Conservation (phyloP, 1,140 invertebrate species). For the Neocloeon triangulifer region DNA sequence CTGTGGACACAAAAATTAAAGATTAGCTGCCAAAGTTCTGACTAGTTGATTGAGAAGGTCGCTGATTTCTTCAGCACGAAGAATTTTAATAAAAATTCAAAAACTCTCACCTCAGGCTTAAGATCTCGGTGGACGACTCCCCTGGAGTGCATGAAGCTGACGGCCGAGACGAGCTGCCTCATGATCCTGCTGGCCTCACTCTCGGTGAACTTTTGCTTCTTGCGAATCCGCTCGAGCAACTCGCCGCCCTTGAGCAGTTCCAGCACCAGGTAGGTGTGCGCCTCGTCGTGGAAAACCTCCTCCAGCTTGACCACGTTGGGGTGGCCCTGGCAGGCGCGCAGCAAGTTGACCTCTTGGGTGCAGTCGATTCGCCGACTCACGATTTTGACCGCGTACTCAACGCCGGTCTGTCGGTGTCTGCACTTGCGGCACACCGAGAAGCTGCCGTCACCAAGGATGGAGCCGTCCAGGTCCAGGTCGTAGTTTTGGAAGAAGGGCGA, state of each 20-base stretch:
- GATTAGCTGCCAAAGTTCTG: no score
- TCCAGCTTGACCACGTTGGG: constrained; percentile 67
- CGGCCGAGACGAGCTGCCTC: constrained; percentile 53
- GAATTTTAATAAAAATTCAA: background rate
- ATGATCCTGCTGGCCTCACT: constrained; percentile 42
- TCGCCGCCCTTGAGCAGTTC: constrained; percentile 76
- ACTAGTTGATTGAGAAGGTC: no score
- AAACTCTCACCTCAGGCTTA: constrained; percentile 55
- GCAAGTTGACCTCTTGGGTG: constrained; percentile 48
- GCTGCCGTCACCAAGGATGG: constrained; percentile 64
- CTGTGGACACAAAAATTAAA: constrained; percentile 14
- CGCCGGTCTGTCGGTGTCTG: constrained; percentile 40
- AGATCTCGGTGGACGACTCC: constrained; percentile 73
- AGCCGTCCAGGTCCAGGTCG: constrained; percentile 36
- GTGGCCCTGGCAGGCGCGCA: constrained; percentile 66
- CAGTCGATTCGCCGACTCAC: constrained; percentile 55
- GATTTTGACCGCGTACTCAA: constrained; percentile 78
- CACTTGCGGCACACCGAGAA: constrained; percentile 76
- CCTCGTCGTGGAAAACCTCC: constrained; percentile 57
- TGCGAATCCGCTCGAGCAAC: constrained; percentile 41
- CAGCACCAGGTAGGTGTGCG: constrained; percentile 63
- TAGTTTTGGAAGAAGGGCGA: constrained; percentile 74
- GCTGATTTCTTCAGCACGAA: no score
- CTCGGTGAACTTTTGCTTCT: constrained; percentile 41
- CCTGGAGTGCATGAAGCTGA: constrained; percentile 56